Evolutionary conservation across 2,888 invertebrate genomes (phyloP).

Genomic region (Dastarcus helophoroides): DNA sequence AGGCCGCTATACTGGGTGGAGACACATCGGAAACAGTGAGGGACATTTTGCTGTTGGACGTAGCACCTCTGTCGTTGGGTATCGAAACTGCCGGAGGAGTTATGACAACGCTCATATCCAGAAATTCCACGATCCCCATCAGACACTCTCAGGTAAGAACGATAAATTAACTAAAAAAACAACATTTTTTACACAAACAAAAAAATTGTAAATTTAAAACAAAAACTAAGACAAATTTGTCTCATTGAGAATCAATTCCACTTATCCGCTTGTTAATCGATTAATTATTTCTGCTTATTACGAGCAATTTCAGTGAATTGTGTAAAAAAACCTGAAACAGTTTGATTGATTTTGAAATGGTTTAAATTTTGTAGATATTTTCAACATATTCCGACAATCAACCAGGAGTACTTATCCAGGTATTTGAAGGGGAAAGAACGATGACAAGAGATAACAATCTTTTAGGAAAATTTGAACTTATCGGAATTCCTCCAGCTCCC

Average conservation of each 20-base stretch:
- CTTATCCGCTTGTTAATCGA: no score
- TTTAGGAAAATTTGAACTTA: conserved; percentile 54
- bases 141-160: conserved; percentile 45
- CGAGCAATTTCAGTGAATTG: no score
- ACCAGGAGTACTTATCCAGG: conserved; percentile 48
- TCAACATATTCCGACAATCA: conserved; percentile 59
- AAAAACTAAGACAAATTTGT: no score
- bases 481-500: conserved; percentile 52
- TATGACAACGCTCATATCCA: conserved; percentile 55
- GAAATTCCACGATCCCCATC: conserved; percentile 55
- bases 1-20: conserved; percentile 49
- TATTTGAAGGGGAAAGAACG: conserved; percentile 47
- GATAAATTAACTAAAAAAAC: no score
- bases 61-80: conserved; percentile 53
- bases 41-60: conserved; percentile 54
- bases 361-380: conserved; percentile 35
- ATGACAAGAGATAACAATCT: conserved; percentile 52
- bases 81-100: conserved; percentile 63
- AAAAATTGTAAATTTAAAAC: no score
- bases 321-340: not conserved
- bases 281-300: not conserved
- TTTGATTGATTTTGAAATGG: conserved; percentile 1
- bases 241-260: no score
- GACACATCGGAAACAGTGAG: conserved; percentile 45
- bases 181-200: no score